Evolutionary conservation across 2,888 invertebrate genomes (phyloP).

Genomic region (Melikaiella ostensackeni): DNA sequence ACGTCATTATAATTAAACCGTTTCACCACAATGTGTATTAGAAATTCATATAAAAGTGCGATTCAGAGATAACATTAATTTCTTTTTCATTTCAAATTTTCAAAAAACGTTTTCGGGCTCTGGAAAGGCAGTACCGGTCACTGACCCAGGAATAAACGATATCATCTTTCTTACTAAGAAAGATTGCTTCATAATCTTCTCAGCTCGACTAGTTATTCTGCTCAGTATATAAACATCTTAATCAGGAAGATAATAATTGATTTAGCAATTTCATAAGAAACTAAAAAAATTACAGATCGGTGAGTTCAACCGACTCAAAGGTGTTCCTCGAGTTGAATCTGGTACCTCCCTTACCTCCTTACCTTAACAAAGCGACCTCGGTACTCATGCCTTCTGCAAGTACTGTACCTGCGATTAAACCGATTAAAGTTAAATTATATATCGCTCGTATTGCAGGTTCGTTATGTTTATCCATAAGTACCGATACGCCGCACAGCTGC

Average conservation of each 20-base stretch:
- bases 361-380: neutral
- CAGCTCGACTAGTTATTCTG: neutral
- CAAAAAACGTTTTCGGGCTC: no score
- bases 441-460: constrained; percentile 43
- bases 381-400: neutral
- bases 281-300: neutral
- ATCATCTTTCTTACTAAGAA: neutral
- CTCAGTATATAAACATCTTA: constrained; percentile 5
- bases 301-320: neutral
- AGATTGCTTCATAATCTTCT: neutral
- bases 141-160: neutral
- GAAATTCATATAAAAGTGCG: no score
- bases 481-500: constrained; percentile 2
- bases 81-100: no score
- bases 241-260: neutral
- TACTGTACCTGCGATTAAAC: constrained; percentile 27
- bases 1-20: no score
- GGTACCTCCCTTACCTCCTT: neutral
- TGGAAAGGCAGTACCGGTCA: neutral
- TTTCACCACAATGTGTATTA: no score
- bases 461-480: constrained; percentile 42
- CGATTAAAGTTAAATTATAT: constrained; percentile 50
- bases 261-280: neutral
- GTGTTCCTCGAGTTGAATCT: neutral
- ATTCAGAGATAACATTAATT: no score